phyloP scores from a whole-genome alignment of 92 coral and sea anemone species.

The Nematostella vectensis region DNA sequence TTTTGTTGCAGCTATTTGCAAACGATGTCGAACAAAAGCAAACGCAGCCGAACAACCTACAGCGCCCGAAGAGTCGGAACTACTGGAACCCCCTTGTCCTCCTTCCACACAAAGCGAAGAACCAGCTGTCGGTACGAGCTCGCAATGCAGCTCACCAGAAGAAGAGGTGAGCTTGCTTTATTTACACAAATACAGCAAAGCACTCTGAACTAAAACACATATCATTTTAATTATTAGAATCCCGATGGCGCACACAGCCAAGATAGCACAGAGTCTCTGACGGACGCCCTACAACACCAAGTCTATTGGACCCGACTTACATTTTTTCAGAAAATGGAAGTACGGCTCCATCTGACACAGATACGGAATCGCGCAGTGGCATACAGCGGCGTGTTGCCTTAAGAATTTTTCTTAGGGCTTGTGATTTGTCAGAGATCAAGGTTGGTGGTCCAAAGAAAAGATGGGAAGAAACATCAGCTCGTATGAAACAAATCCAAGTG shows the following conservation, averaged over 20 bases:
- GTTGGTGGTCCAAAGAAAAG: background rate
- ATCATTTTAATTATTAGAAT: background rate
- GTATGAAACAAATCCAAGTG: background rate
- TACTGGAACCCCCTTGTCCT: background rate
- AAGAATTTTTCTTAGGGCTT: background rate
- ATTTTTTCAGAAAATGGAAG: background rate
- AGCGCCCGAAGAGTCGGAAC: background rate
- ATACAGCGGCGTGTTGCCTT: background rate
- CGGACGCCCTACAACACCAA: background rate
- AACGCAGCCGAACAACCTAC: background rate
- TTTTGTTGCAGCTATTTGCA: background rate
- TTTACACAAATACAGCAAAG: no score
- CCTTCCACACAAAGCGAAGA: background rate
- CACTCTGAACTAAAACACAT: no score
- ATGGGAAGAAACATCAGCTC: background rate
- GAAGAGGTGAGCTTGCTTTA: background rate
- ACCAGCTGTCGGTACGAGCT: background rate
- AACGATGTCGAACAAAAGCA: background rate
- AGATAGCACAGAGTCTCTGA: background rate
- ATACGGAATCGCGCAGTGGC: background rate
- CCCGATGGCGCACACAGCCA: background rate
- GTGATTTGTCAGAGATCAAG: background rate
- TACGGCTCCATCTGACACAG: background rate
- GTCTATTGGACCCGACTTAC: background rate
- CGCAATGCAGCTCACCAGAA: background rate